These are phyloP conservation scores for Hypotaenidia philippensis DNA, from an alignment of 2,797 vertebrate species.

Conservation along the genomic window DNA sequence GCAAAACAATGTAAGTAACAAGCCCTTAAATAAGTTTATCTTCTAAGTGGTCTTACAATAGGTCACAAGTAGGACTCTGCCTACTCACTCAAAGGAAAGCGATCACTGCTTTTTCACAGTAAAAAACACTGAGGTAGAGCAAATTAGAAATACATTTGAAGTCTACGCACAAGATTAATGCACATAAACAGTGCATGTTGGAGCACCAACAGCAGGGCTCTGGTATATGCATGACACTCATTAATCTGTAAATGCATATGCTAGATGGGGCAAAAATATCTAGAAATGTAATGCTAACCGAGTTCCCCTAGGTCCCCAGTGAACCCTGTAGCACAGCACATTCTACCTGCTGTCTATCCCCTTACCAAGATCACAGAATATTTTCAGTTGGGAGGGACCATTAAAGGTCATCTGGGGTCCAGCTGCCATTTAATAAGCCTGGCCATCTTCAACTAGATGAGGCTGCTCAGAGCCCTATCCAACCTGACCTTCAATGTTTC, in stretches of 20 bases:
- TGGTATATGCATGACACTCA: neutral
- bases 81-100: slow-evolving; percentile 1
- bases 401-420: too few species aligned
- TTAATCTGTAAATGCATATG: neutral
- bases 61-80: neutral
- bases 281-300: slow-evolving; percentile 8
- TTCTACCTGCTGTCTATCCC: neutral
- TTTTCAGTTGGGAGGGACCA: too few species aligned
- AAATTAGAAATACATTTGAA: neutral
- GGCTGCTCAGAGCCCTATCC: too few species aligned
- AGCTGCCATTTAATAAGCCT: too few species aligned
- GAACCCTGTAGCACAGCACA: neutral
- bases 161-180: neutral
- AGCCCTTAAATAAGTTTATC: neutral
- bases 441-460: too few species aligned
- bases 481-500: too few species aligned
- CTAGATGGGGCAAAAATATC: slow-evolving; percentile 16
- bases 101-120: neutral
- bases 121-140: neutral
- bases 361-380: neutral
- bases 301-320: neutral
- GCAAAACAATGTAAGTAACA: neutral
- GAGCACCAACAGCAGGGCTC: neutral
- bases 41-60: neutral
- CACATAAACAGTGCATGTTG: neutral